Evolutionary conservation across 2,113 vertebrate genomes (phyloP).

Genomic region (Mobula hypostoma): DNA sequence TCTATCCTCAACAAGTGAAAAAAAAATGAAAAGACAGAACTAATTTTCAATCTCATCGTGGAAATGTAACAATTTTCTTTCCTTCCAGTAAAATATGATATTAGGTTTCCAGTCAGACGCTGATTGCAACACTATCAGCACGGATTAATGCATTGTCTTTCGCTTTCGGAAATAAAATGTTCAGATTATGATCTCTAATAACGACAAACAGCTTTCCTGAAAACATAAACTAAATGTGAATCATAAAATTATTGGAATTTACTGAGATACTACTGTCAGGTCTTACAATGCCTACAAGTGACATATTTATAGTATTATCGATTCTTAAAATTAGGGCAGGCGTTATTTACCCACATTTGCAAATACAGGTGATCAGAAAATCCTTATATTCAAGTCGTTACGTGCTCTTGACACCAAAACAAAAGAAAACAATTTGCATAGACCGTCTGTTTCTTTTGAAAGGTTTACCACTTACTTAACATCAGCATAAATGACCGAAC

Average conservation of each 20-base stretch:
- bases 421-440: background rate
- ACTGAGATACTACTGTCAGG: background rate
- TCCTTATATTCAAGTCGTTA: background rate
- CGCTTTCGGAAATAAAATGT: background rate
- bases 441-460: background rate
- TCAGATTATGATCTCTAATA: background rate
- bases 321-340: background rate
- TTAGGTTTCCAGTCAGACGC: background rate
- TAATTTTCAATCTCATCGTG: background rate
- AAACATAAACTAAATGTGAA: background rate
- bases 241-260: background rate
- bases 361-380: background rate
- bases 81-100: background rate
- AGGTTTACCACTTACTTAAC: background rate
- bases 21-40: background rate
- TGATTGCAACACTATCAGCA: background rate
- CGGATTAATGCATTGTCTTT: background rate
- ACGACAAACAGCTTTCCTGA: background rate
- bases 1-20: background rate
- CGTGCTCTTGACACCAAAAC: background rate
- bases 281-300: background rate
- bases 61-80: background rate
- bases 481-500: background rate
- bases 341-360: background rate
- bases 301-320: background rate